Base-by-base conservation (phyloP, 2,113 vertebrate species). In the Ptychochromis oligacanthus region DNA sequence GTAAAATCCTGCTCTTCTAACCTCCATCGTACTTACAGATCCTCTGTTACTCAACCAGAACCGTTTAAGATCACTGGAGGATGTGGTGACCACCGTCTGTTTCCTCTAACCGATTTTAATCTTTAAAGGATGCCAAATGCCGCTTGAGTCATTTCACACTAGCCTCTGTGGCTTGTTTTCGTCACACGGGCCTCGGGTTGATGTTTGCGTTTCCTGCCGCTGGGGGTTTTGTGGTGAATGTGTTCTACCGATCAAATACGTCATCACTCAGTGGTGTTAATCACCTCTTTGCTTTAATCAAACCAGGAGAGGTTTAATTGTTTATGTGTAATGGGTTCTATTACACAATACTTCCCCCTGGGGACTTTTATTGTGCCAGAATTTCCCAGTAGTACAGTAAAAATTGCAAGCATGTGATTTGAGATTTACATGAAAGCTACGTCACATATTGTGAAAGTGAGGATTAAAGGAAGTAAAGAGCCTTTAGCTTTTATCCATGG, bases 71-170 rank as follows among this genome's bases (percentile, higher is more conserved):
- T 77, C 65, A 83, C 22, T 8, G 62, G 62, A 72, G 77, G 82
- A 81, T 91, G 87, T 82, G 83, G 86, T 84, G 87, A 89, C 89
- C 87, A 85, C 82, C 54, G 72, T 75, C 79, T 77, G 81, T 84
- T 90, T 91, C 88, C 90, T 22, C 64, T 87, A 84, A 84, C 84
- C 77, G 88, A 91, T 91, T 79, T 34, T 57, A 83, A 88, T 92
- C 88, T 91, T 81, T 86, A 61, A 82, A 84, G 75, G 78, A 85
- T 81, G 38, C 38, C 56, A 22, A 43, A 70, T 38, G 11, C 31
- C 24, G 26, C 55, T 75, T 92, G 92, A 94, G 84, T 95, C 92
- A 93, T 93, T 93, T 91, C 84, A 87, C 76, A 40, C 54, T 36
- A 31, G 59, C 58, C 75, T 92, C 79, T 81, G 87, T 60, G 89